Evolutionary conservation across 1,140 invertebrate species (phyloP), one percentile per base, ranked within the genome.

Genomic region (Drosophila orena): DNA sequence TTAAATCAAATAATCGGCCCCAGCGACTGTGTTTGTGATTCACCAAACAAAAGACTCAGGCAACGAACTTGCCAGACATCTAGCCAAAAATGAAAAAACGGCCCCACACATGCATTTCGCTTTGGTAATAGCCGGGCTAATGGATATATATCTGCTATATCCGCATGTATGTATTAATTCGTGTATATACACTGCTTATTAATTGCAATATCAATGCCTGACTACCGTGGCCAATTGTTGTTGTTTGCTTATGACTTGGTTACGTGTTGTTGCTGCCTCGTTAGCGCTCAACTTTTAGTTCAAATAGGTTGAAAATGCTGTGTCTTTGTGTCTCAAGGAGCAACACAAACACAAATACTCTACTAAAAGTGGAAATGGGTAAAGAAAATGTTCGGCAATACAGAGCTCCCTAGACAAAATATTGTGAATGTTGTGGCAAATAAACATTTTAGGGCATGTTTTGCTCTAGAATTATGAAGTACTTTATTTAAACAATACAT

Each of bases 131-230:
- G 64, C 40, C 53, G 34, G 37, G 40, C 49, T 56, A 68, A 60
- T 69, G 52, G 50, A 34, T 77, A 65, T 58, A 70, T 43, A 42
- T 15, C 30, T 3, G 20, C 44, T 17, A 78, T 49, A 65, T 61
- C 46, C 60, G 75, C 44, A 61, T 66, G 12, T 44, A 22, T 42
- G 17, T 56, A 55, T 59, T 52, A 62, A 56, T 59, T 52, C 68
- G 53, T 42, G 22, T 38, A 14, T 58, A 43, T 77, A 44, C 10
- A 44, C 74, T 72, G 71, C 52, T 73, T 86, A 88, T 86, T 86
- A 86, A 86, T 86, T 86, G 84, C 79, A 59, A 77, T 88, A 81
- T 81, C 85, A 86, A 79, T 81, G 61, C 83, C 83, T 49, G 75
- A 86, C 83, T 66, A 79, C 59, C 59, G 47, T 71, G 65, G 62